These are phyloP conservation scores for Phalacrocorax aristotelis DNA, from an alignment of 2,113 vertebrate species.

Conservation along the genomic window DNA sequence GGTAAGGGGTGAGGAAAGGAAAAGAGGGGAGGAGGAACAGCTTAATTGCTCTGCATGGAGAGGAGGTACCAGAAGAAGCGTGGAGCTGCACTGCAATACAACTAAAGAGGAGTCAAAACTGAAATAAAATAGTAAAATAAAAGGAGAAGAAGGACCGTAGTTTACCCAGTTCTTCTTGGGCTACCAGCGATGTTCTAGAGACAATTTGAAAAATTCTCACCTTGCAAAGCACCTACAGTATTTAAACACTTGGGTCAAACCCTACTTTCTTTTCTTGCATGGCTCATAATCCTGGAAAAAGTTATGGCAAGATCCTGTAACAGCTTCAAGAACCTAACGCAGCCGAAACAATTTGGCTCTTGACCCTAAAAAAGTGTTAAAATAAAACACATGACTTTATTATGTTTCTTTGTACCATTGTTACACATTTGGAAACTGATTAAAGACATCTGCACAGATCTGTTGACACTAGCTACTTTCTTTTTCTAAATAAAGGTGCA, in stretches of 20 bases:
- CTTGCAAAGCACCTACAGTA: background rate
- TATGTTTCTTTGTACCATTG: conserved; percentile 8
- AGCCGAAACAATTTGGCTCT: conserved; percentile 17
- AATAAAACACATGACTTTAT: background rate
- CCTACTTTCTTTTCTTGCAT: background rate
- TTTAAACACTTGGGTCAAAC: background rate
- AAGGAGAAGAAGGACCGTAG: background rate
- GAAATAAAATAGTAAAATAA: background rate
- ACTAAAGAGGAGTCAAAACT: background rate
- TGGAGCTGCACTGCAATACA: background rate
- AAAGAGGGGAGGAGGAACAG: background rate
- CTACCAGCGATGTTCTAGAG: background rate
- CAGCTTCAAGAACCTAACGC: background rate
- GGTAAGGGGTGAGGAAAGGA: background rate
- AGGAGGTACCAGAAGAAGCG: background rate
- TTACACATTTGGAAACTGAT: conserved; percentile 25
- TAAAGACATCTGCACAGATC: conserved; percentile 18
- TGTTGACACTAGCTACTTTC: background rate
- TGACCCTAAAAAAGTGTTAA: background rate
- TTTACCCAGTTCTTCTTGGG: background rate
- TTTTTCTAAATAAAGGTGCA: background rate
- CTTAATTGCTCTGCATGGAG: background rate
- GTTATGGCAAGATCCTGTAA: background rate
- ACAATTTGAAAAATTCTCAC: background rate
- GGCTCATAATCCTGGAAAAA: background rate